Evolutionary conservation across 2,113 vertebrate species (phyloP).

Genomic region (Microtus richardsoni): DNA sequence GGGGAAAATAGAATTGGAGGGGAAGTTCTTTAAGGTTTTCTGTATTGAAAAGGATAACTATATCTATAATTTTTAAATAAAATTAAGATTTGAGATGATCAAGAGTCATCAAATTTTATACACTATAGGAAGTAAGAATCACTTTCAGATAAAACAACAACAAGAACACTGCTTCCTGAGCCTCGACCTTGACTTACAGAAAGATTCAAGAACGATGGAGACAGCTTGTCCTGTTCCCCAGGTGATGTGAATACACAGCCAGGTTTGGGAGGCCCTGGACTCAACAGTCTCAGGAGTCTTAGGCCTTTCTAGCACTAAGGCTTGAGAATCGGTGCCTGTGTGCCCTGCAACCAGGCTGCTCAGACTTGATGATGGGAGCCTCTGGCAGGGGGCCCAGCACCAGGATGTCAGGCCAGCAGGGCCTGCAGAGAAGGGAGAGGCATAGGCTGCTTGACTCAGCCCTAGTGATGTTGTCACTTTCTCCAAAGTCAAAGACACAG

Average conservation of each 20-base stretch:
- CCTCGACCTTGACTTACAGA: not conserved
- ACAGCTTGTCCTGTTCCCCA: not conserved
- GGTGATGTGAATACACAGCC: not conserved
- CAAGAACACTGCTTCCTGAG: not conserved
- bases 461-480: not conserved
- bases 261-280: not conserved
- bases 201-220: not conserved
- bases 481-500: conserved; percentile 6
- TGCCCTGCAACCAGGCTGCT: not conserved
- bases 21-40: not conserved
- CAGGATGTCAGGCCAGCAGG: not conserved
- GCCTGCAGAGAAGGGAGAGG: not conserved
- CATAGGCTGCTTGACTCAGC: not conserved
- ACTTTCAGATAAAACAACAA: not conserved
- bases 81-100: conserved; percentile 4
- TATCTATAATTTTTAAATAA: conserved; percentile 41
- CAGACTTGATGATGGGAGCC: not conserved
- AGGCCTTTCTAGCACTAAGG: not conserved
- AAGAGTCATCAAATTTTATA: not conserved
- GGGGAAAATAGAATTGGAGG: not conserved
- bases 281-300: not conserved
- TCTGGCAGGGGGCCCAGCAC: not conserved
- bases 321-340: not conserved
- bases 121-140: not conserved
- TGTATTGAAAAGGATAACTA: not conserved